Conservation (phyloP, 2,888 invertebrate species). For the Nebria salina region DNA sequence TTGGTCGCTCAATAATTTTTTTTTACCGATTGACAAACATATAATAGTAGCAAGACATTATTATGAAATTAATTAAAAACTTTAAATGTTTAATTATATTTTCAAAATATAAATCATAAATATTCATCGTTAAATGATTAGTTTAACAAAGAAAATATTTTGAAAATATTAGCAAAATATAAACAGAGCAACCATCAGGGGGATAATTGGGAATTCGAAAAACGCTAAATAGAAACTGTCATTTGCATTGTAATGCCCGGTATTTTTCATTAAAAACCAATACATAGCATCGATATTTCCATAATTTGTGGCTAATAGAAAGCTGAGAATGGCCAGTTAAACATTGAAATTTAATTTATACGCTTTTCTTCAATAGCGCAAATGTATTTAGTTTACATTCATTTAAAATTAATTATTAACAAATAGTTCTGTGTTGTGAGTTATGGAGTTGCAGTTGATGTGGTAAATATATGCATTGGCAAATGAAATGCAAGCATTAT, state of each 20-base stretch:
- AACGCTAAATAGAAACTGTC: background rate
- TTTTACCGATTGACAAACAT: no score
- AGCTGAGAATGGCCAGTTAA: background rate
- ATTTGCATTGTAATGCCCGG: constrained; percentile 25
- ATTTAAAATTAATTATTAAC: background rate
- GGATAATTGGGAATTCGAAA: background rate
- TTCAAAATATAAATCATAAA: no score
- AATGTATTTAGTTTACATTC: background rate
- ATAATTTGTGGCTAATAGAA: background rate
- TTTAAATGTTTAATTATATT: no score
- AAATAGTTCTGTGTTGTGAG: background rate
- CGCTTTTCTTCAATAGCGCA: background rate
- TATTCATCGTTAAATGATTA: no score
- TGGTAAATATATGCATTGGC: background rate
- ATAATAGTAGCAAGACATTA: no score
- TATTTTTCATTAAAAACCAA: constrained; percentile 32
- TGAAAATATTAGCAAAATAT: no score
- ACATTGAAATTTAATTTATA: background rate
- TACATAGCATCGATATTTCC: background rate
- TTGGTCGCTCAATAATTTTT: no score
- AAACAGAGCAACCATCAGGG: background rate
- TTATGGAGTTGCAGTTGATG: background rate
- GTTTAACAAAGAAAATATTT: no score
- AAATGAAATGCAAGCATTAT: constrained; percentile 16
- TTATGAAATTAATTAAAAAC: no score